Evolutionary conservation across 2,797 vertebrate species (phyloP), one percentile per base, ranked within the genome.

Genomic region (Antrozous pallidus): DNA sequence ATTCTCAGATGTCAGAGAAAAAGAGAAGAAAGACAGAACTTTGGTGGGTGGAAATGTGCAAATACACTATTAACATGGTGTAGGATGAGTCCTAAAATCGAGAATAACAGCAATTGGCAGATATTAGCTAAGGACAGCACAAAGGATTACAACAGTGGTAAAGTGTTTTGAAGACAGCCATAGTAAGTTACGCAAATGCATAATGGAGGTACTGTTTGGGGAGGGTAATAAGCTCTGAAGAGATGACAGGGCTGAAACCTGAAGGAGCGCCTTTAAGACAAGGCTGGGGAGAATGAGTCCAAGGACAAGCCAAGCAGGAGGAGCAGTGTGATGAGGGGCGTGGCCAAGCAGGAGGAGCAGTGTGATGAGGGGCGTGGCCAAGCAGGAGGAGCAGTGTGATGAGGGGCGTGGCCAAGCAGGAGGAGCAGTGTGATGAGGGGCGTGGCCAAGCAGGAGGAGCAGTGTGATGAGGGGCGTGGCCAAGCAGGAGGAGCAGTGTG

Each of bases 61-160:
- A 97, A 97, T 96, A 95, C 96, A 95, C 94, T 94, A 97, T 97
- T 97, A 97, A 96, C 93, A 97, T 97, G 96, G 96, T 96, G 96
- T 96, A 94, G 96, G 95, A 96, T 96, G 87, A 97, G 88, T 96
- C 95, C 94, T 96, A 92, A 97, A 94, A 93, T 93, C 89, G 88
- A 96, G 95, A 97, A 96, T 95, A 95, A 96, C 96, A 97, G 87
- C 74, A 97, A 95, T 97, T 95, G 1, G 67, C 31, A 71, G 49
- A 63, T 56, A 83, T 58, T 42, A 80, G 40, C 70, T 88, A 90
- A n/a, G 1, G 51, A 77, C 85, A 56, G 88, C 87, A 89, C 49
- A 78, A 75, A 85, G 54, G 56, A 81, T 79, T 61, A 28, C 61
- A 80, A 45, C 14, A n/a, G 31, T 80, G 78, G 91, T 77, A 63